Evolutionary conservation across 2,797 vertebrate species (phyloP).

Genomic region (Eurystomus glaucurus): DNA sequence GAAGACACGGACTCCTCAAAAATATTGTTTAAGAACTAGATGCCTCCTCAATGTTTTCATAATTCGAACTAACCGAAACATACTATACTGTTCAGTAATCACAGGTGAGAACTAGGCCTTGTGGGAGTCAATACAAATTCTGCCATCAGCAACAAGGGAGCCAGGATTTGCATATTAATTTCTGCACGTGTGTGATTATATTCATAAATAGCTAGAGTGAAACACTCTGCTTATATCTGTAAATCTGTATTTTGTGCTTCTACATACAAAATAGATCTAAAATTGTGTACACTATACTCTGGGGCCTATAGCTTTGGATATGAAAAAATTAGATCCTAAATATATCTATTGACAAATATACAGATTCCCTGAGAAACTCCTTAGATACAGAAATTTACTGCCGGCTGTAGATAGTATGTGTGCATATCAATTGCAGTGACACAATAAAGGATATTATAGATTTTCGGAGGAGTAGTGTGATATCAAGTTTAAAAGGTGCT

Average conservation of each 20-base stretch:
- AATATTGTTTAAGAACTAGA: not conserved
- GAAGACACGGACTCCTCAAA: not conserved
- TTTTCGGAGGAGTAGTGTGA: not conserved
- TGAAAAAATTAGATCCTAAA: not conserved
- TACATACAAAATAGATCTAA: not conserved
- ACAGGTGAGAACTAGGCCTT: not conserved
- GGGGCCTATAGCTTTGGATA: not conserved
- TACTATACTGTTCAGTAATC: not conserved
- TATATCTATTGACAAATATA: not conserved
- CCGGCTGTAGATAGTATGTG: not conserved
- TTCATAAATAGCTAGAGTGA: not conserved
- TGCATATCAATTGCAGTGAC: not conserved
- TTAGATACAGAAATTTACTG: not conserved
- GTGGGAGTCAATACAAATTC: not conserved
- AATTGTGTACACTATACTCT: not conserved
- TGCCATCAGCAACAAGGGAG: not conserved
- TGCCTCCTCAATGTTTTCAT: not conserved
- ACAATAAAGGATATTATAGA: not conserved
- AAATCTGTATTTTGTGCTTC: not conserved
- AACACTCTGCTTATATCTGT: not conserved
- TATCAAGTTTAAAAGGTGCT: slow-evolving; percentile 4
- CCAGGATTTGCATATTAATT: not conserved
- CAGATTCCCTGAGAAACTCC: not conserved
- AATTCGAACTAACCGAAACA: not conserved
- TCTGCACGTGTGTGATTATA: not conserved